Evolutionary conservation across 2,888 invertebrate species (phyloP), one percentile per base, ranked within the genome.

Genomic region (Sphaerophoria rueppellii): DNA sequence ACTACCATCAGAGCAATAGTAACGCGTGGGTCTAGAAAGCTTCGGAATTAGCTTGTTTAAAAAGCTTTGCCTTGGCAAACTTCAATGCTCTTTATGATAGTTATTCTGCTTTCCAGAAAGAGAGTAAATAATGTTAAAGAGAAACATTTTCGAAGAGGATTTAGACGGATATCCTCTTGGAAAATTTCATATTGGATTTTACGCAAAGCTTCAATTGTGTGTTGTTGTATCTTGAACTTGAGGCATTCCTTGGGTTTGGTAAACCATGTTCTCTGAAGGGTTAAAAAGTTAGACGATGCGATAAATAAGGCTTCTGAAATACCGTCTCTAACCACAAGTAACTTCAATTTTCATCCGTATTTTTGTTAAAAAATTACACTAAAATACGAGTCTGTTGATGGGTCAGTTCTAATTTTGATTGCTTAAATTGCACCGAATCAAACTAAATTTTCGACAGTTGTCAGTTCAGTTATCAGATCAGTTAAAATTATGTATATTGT

Each of bases 191-290:
- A 61, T 43, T 70, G 32, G n/a, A 74, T 65, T 67, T 74, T 55
- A 24, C 24, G 24, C 24, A 24, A 24, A 24, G 24, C 40, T 52
- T n/a, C 52, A 77, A 67, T 54, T 77, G 57, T 63, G 77, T 55
- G 77, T 55, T 63, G 69, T 60, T 32, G 35, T 40, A 65, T 82
- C 82, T 78, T 82, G 78, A 78, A 78, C 82, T 65, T 82, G 82
- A 65, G 70, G 74, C 35, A 55, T 73, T 61, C 16, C 2, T 60
- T 73, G 6, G 61, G n/a, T 61, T 69, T 77, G 50, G 67, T 16
- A 72, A 55, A 55, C 34, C 7, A 6, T 11, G 52, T 32, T 54
- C 7, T 40, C 5, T 24, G 24, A 52, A 67, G 67, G 52, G 65
- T 52, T 67, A 52, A 37, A 48, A 32, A 24, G n/a, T 32, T 40